phyloP scores from a whole-genome alignment of 1,140 invertebrate genomes.

The Agrilus planipennis region DNA sequence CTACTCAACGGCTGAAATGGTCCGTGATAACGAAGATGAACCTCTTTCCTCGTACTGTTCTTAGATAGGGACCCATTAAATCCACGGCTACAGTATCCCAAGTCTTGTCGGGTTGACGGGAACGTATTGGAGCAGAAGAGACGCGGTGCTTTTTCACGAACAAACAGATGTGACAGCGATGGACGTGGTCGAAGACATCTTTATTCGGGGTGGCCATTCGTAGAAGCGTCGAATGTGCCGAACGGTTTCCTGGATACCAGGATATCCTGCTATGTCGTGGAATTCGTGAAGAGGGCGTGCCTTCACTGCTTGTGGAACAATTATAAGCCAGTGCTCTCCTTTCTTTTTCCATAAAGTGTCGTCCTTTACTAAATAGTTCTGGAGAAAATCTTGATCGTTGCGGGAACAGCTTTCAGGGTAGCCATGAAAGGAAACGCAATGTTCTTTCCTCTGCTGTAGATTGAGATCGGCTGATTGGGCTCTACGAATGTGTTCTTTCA shows the following conservation, averaged over 20 bases:
- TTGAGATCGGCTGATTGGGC: neutral
- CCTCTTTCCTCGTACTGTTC: neutral
- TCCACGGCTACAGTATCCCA: neutral
- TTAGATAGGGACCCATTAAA: neutral
- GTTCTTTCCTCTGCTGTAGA: neutral
- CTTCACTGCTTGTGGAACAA: neutral
- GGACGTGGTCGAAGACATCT: neutral
- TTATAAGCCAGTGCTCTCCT: neutral
- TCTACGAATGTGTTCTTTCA: no score
- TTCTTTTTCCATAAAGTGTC: neutral
- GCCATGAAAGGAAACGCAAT: neutral
- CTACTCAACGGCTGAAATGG: neutral
- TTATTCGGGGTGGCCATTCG: neutral
- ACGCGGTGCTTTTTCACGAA: neutral
- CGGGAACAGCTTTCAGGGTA: neutral
- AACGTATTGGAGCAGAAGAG: neutral
- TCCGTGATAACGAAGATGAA: slow-evolving; percentile 2
- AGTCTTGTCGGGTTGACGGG: neutral
- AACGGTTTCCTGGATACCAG: neutral
- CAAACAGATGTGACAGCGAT: no score
- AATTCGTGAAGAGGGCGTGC: neutral
- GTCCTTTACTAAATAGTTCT: neutral
- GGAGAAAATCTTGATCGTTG: neutral
- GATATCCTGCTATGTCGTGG: neutral
- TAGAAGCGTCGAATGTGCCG: neutral